Conservation (phyloP, 2,797 vertebrate species). For the Diglossa cyanea region DNA sequence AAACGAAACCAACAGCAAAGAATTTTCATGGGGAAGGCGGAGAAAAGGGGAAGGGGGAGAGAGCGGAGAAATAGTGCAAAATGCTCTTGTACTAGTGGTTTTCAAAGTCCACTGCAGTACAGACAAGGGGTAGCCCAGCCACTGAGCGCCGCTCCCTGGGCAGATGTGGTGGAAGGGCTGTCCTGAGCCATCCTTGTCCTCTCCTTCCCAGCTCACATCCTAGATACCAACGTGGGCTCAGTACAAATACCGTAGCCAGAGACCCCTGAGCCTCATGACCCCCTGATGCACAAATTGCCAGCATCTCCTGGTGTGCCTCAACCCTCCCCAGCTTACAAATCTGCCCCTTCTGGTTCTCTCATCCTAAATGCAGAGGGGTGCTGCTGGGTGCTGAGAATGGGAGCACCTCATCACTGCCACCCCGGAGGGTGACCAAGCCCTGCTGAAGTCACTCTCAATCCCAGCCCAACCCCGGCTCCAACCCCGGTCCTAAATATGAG, state of each 20-base stretch:
- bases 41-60: constrained; percentile 45
- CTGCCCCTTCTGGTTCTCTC: not conserved
- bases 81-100: constrained; percentile 83
- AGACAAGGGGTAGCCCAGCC: constrained; percentile 51
- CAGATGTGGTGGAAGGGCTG: constrained; percentile 14
- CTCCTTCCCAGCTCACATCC: not conserved
- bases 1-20: not conserved
- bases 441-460: not conserved
- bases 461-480: not conserved
- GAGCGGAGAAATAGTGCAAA: constrained; percentile 76
- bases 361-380: not conserved
- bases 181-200: not conserved
- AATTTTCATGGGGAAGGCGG: not conserved
- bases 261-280: not conserved
- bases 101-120: constrained; percentile 65
- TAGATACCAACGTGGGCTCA: accelerated
- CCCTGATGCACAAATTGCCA: not conserved
- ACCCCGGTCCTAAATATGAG: not conserved
- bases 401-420: not conserved
- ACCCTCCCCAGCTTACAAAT: not conserved
- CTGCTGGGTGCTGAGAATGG: not conserved
- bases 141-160: accelerated
- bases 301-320: not conserved
- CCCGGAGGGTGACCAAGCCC: not conserved
- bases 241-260: not conserved